phyloP scores from a whole-genome alignment of 2,113 vertebrate genomes.

The Lasiurus cinereus region DNA sequence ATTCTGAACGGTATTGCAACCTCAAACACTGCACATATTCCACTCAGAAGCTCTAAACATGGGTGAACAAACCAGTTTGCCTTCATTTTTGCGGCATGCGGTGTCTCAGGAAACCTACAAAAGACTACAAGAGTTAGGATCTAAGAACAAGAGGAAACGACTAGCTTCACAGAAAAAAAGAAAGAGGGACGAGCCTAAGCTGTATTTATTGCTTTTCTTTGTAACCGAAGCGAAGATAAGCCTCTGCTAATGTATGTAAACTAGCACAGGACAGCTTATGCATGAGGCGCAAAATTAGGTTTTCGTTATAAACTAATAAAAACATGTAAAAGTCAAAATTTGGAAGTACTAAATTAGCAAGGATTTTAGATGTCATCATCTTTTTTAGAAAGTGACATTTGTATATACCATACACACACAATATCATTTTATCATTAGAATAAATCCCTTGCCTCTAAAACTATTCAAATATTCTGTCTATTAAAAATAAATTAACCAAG shows the following conservation, averaged over 20 bases:
- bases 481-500: slow-evolving; percentile 31
- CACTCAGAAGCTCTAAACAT: slow-evolving; percentile 49
- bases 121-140: slow-evolving; percentile 60
- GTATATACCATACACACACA: neutral
- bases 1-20: neutral
- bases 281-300: neutral
- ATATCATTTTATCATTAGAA: neutral
- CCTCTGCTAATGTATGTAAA: neutral
- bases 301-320: slow-evolving; percentile 20
- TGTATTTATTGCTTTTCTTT: neutral
- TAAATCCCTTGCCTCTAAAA: slow-evolving; percentile 52
- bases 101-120: slow-evolving; percentile 69
- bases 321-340: neutral
- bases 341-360: slow-evolving; percentile 41
- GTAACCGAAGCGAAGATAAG: slow-evolving; percentile 50
- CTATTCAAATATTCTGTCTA: slow-evolving; percentile 27
- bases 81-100: slow-evolving; percentile 82
- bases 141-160: slow-evolving; percentile 52
- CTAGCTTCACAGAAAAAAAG: neutral
- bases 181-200: neutral
- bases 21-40: neutral
- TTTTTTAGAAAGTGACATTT: slow-evolving; percentile 56
- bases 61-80: slow-evolving; percentile 79
- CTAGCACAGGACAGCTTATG: neutral
- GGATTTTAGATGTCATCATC: neutral